Conservation (phyloP, 2,888 invertebrate species). For the Microctonus aethiopoides region DNA sequence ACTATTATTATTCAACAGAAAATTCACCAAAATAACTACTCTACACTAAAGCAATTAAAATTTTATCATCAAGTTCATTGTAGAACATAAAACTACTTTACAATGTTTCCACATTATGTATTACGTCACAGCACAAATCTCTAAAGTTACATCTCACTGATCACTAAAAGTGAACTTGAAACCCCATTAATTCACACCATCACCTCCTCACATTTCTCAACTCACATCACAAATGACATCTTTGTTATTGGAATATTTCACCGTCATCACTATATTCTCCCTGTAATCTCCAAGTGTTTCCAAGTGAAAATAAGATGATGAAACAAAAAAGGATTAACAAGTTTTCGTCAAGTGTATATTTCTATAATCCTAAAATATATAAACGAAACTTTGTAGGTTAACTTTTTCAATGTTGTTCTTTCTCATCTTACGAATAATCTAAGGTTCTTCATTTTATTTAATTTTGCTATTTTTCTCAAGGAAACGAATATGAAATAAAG, state of each 20-base stretch:
- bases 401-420: not conserved
- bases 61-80: not conserved
- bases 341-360: not conserved
- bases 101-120: not conserved
- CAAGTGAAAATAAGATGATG: constrained; percentile 8
- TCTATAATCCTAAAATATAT: not conserved
- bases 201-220: not conserved
- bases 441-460: not conserved
- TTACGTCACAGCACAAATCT: not conserved
- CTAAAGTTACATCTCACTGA: not conserved
- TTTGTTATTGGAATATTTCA: not conserved
- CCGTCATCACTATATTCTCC: not conserved
- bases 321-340: constrained; percentile 3
- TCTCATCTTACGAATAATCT: constrained; percentile 2
- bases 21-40: not conserved
- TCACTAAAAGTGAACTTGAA: constrained; percentile 1
- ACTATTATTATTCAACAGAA: not conserved
- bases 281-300: not conserved
- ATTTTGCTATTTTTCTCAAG: not conserved
- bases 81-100: not conserved
- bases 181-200: not conserved
- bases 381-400: not conserved
- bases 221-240: too few species aligned
- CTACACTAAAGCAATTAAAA: not conserved
- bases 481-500: not conserved